A percentile compares a stretch with the other conserved stretches of the same genome.
phyloP scores from a whole-genome alignment of 2,113 vertebrate species.

The Physeter macrocephalus region DNA sequence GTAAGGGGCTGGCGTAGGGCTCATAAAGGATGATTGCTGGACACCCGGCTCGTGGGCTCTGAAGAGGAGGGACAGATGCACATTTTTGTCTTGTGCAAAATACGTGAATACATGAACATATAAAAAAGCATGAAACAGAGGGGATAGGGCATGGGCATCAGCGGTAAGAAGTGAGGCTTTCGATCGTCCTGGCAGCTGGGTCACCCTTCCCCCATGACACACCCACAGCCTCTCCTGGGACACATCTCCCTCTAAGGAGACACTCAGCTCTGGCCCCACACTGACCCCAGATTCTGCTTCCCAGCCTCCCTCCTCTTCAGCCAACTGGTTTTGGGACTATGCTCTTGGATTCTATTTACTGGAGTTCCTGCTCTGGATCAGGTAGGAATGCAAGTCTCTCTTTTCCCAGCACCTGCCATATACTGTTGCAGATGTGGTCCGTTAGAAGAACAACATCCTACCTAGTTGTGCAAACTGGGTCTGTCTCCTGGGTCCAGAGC shows the following conservation, averaged over 20 bases:
- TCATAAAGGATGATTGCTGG: background rate
- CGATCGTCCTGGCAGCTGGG: background rate
- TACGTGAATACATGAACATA: background rate
- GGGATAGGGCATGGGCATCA: too few relatives aligned
- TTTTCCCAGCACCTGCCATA: background rate
- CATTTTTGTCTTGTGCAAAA: background rate
- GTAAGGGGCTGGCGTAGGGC: accelerated
- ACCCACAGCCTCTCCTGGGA: background rate
- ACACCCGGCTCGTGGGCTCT: background rate
- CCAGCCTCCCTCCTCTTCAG: slow-evolving; percentile 67
- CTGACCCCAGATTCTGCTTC: background rate
- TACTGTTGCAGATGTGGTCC: background rate
- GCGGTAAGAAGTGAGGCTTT: background rate
- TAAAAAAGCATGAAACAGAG: background rate
- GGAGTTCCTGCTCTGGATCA: slow-evolving; percentile 84
- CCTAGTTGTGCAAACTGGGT: too few relatives aligned
- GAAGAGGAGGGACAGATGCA: background rate
- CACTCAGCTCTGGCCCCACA: background rate
- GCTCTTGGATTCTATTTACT: slow-evolving; percentile 79
- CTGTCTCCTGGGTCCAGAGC: background rate
- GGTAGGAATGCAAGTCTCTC: slow-evolving; percentile 48
- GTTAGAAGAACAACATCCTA: background rate
- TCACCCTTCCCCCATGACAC: accelerated
- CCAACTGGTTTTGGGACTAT: slow-evolving; percentile 81
- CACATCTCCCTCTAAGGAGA: background rate